Conservation (phyloP, 2,113 vertebrate species). For the Erythrolamprus reginae region DNA sequence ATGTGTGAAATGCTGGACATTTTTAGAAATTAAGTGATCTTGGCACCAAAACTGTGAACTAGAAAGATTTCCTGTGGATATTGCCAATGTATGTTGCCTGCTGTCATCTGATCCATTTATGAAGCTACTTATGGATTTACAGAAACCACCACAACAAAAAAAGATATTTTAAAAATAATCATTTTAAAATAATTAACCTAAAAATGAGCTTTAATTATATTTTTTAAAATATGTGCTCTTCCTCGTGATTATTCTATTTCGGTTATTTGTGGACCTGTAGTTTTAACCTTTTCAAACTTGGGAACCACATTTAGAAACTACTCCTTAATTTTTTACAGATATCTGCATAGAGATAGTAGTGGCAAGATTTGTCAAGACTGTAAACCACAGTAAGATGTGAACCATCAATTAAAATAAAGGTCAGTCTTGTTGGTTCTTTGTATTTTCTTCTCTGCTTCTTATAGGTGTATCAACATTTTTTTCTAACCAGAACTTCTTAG, state of each 20-base stretch:
- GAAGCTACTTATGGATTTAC: background rate
- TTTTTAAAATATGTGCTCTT: background rate
- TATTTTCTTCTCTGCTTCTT: background rate
- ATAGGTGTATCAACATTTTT: background rate
- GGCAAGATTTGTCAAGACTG: background rate
- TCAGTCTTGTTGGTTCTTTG: background rate
- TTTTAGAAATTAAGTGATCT: slow-evolving; percentile 12
- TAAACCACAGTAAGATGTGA: background rate
- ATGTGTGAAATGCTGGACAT: background rate
- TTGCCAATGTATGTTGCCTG: slow-evolving; percentile 1
- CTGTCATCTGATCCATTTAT: background rate
- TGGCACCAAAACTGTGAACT: background rate
- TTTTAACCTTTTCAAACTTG: background rate
- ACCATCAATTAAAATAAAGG: background rate
- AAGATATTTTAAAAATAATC: background rate
- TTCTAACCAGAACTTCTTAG: background rate
- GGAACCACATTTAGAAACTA: background rate
- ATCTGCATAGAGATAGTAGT: background rate
- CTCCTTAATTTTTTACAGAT: background rate
- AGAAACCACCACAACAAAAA: background rate
- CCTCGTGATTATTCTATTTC: background rate
- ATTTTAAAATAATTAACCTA: background rate
- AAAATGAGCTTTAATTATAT: background rate
- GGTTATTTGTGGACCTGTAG: background rate
- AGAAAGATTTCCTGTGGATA: slow-evolving; percentile 5